Evolutionary conservation across 1,140 invertebrate genomes (phyloP).

Genomic region (Berghia stephanieae): DNA sequence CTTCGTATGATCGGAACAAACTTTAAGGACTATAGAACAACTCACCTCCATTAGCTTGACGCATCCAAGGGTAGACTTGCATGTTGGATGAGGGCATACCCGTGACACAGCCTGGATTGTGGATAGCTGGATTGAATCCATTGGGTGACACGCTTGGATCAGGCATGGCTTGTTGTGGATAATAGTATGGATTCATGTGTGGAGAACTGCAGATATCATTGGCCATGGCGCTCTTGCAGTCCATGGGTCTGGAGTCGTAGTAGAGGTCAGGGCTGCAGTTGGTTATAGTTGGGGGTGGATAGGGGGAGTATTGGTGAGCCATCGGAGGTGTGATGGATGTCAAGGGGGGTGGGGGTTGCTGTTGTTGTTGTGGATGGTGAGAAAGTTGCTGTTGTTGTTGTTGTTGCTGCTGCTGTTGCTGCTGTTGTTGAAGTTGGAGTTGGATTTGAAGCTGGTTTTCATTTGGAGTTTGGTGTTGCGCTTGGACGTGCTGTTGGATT

Average conservation of each 20-base stretch:
- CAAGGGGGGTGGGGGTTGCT: conserved; percentile 21
- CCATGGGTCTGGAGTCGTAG: conserved; percentile 28
- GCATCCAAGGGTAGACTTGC: conserved; percentile 92
- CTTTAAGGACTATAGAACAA: no score
- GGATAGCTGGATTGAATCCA: conserved; percentile 24
- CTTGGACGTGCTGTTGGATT: background rate
- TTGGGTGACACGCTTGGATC: conserved; percentile 31
- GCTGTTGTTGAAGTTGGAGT: conserved; percentile 14
- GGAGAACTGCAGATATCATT: conserved; percentile 21
- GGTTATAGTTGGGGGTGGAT: conserved; percentile 35
- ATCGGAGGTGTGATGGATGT: conserved; percentile 25
- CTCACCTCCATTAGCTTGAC: conserved; percentile 64
- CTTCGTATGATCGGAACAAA: no score
- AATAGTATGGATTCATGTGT: conserved; percentile 30
- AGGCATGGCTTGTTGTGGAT: conserved; percentile 32
- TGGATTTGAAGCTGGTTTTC: background rate
- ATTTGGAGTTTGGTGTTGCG: background rate
- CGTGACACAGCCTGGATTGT: conserved; percentile 34
- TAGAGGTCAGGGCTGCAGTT: conserved; percentile 21
- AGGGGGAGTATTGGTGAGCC: conserved; percentile 32
- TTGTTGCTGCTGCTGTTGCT: conserved; percentile 11
- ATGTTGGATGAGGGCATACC: conserved; percentile 44
- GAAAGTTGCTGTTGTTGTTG: conserved; percentile 19
- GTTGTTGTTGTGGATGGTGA: conserved; percentile 19
- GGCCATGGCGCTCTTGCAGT: conserved; percentile 25